Conservation (phyloP, 2,113 vertebrate species). For the Telmatochromis bifrenatus region DNA sequence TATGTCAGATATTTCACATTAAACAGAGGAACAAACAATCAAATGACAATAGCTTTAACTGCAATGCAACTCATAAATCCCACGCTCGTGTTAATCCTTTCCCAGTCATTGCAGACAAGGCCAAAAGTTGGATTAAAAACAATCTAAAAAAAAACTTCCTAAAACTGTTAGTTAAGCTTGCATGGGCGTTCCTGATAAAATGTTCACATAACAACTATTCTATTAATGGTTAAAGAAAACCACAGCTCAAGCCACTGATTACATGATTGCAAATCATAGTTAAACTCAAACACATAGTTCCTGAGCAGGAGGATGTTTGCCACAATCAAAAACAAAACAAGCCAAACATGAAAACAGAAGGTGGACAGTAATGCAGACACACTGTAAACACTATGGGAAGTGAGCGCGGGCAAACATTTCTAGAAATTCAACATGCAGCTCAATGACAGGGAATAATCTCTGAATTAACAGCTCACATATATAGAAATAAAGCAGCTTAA, state of each 20-base stretch:
- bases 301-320: neutral
- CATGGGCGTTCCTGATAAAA: neutral
- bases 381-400: neutral
- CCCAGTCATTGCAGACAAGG: neutral
- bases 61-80: neutral
- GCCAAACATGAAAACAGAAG: neutral
- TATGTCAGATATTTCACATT: neutral
- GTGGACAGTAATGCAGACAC: neutral
- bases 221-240: neutral
- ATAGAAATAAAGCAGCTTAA: neutral
- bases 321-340: neutral
- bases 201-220: neutral
- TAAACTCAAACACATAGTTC: neutral
- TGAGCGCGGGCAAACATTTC: neutral
- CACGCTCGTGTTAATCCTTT: conserved; percentile 7
- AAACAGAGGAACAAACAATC: neutral
- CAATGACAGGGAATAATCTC: neutral
- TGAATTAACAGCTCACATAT: neutral
- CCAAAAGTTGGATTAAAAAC: neutral
- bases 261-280: neutral
- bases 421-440: neutral
- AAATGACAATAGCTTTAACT: neutral
- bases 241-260: neutral
- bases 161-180: neutral
- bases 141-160: neutral